phyloP scores from a whole-genome alignment of 1,140 invertebrate species.

The Drepana arcuata region DNA sequence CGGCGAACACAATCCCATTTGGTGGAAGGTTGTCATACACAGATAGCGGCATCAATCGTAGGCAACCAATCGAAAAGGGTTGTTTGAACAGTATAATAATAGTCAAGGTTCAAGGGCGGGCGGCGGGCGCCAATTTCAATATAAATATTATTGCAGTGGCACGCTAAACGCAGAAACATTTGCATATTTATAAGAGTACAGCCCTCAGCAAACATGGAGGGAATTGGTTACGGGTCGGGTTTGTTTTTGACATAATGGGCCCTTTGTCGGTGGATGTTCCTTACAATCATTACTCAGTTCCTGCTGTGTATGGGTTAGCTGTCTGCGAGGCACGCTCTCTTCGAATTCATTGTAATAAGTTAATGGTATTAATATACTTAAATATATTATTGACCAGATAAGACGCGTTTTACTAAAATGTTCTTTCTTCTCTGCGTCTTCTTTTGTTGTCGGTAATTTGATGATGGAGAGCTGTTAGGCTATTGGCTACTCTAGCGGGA shows the following conservation, averaged over 20 bases:
- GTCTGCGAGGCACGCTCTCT: constrained; percentile 8
- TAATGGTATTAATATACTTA: not conserved
- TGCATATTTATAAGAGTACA: constrained; percentile 62
- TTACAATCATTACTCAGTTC: constrained; percentile 31
- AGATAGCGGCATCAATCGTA: constrained; percentile 23
- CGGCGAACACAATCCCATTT: too few relatives aligned
- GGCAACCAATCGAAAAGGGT: constrained; percentile 36
- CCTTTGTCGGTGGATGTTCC: constrained; percentile 35
- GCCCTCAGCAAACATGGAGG: constrained; percentile 51
- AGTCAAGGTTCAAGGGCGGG: constrained; percentile 51
- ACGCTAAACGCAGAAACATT: constrained; percentile 59
- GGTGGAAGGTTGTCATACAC: constrained; percentile 31
- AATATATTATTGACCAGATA: too few relatives aligned
- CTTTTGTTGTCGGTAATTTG: too few relatives aligned
- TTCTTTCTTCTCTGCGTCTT: too few relatives aligned
- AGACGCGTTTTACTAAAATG: too few relatives aligned
- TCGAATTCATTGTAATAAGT: not conserved
- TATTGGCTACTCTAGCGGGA: too few relatives aligned
- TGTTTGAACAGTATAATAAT: constrained; percentile 54
- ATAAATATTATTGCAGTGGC: constrained; percentile 62
- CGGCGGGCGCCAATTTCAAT: constrained; percentile 46
- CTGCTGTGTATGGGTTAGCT: constrained; percentile 17
- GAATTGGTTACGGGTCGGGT: constrained; percentile 36
- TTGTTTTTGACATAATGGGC: constrained; percentile 50
- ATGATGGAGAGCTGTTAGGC: too few relatives aligned